phyloP scores from a whole-genome alignment of 2,888 invertebrate species.

The Antitype chi region DNA sequence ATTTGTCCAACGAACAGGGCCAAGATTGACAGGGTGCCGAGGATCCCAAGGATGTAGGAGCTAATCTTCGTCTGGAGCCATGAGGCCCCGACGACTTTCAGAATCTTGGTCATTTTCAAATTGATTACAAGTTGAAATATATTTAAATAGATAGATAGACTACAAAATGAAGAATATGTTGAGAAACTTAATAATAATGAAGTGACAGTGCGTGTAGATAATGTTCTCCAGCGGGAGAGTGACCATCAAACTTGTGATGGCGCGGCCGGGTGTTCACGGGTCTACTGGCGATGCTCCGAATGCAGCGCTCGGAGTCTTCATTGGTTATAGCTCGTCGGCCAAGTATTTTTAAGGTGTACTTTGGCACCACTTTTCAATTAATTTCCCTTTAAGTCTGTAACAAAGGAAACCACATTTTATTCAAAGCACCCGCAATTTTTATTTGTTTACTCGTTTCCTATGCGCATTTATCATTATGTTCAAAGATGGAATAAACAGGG shows the following conservation, averaged over 20 bases:
- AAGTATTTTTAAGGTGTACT: conserved; percentile 74
- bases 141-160: conserved; percentile 71
- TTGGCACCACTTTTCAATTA: conserved; percentile 75
- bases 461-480: not conserved
- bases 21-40: conserved; percentile 92
- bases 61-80: conserved; percentile 94
- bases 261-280: conserved; percentile 78
- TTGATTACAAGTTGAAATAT: conserved; percentile 55
- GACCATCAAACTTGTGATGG: conserved; percentile 86
- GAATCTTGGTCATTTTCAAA: conserved; percentile 90
- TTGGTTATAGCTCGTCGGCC: conserved; percentile 76
- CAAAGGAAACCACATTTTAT: conserved; percentile 70
- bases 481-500: not conserved
- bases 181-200: conserved; percentile 90
- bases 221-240: conserved; percentile 84
- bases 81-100: conserved; percentile 95
- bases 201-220: conserved; percentile 89
- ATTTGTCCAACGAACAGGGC: conserved; percentile 93
- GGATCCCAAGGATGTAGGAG: conserved; percentile 93
- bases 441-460: conserved; percentile 1
- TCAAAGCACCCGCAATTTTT: not conserved
- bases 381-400: conserved; percentile 85
- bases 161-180: conserved; percentile 89
- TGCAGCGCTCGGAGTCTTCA: conserved; percentile 78
- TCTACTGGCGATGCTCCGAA: conserved; percentile 74